These are phyloP conservation scores for Xenopus laevis DNA, from an alignment of 2,113 vertebrate genomes.

Conservation along the genomic window DNA sequence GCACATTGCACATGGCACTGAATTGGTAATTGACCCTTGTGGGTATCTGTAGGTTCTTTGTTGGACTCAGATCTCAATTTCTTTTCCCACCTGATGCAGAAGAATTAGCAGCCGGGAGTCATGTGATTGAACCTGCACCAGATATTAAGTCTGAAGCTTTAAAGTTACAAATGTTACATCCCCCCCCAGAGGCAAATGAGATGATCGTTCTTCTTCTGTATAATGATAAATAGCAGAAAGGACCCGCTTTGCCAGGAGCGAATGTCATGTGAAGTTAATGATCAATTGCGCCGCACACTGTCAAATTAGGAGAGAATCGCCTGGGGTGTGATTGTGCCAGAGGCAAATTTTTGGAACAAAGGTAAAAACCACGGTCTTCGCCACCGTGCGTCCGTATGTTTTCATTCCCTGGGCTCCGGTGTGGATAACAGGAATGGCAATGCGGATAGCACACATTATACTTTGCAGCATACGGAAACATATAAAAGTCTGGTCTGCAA, in stretches of 20 bases:
- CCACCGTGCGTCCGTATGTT: neutral
- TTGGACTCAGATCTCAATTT: too few species aligned
- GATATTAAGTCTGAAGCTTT: neutral
- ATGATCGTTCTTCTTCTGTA: conserved; percentile 8
- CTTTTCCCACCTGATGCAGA: too few species aligned
- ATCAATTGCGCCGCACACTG: conserved; percentile 51
- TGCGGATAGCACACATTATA: too few species aligned
- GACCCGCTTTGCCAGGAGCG: conserved; percentile 48
- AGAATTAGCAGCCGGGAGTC: neutral
- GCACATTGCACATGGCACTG: too few species aligned
- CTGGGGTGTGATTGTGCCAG: conserved; percentile 44
- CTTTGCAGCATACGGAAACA: too few species aligned
- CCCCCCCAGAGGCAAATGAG: neutral
- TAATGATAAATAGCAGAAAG: conserved; percentile 51
- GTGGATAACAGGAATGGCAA: too few species aligned
- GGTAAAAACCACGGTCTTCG: conserved; percentile 12
- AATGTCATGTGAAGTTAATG: conserved; percentile 48
- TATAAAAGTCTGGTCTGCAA: too few species aligned
- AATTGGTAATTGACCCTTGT: too few species aligned
- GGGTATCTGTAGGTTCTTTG: too few species aligned
- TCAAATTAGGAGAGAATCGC: conserved; percentile 49
- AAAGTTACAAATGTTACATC: neutral
- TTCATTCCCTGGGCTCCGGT: too few species aligned
- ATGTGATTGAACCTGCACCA: neutral
- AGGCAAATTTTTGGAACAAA: conserved; percentile 40